Evolutionary conservation across 2,888 invertebrate genomes (phyloP).

Genomic region (Spatulosminthurus flaviceps): DNA sequence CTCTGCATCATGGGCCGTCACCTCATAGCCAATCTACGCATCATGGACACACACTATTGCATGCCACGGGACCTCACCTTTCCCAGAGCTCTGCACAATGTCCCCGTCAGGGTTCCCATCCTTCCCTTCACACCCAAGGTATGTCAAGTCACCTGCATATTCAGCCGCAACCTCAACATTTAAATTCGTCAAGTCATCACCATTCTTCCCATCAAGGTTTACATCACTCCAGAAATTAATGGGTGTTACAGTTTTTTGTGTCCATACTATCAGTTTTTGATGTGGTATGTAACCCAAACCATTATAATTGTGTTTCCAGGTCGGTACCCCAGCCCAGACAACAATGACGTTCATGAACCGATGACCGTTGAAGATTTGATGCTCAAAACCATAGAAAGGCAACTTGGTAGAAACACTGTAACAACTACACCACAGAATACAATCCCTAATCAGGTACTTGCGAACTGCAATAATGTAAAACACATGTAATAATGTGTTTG

Average conservation of each 20-base stretch:
- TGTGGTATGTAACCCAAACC: no score
- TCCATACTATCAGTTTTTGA: not conserved
- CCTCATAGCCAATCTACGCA: slow-evolving; percentile 35
- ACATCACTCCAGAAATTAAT: not conserved
- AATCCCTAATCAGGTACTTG: slow-evolving; percentile 26
- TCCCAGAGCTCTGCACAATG: slow-evolving; percentile 13
- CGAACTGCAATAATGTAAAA: no score
- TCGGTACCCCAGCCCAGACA: slow-evolving; percentile 62
- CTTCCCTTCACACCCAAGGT: slow-evolving; percentile 18
- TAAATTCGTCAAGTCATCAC: slow-evolving; percentile 46
- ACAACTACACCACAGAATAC: slow-evolving; percentile 45
- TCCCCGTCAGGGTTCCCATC: slow-evolving; percentile 16
- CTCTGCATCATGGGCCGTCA: slow-evolving; percentile 26
- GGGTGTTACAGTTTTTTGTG: not conserved
- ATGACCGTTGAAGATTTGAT: slow-evolving; percentile 84
- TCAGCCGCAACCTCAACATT: slow-evolving; percentile 46
- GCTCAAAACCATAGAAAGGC: slow-evolving; percentile 83
- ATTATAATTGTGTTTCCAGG: slow-evolving; percentile 35
- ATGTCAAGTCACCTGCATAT: slow-evolving; percentile 5
- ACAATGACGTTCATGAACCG: slow-evolving; percentile 66
- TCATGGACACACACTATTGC: slow-evolving; percentile 21
- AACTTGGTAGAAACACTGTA: slow-evolving; percentile 67
- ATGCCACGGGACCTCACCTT: slow-evolving; percentile 42
- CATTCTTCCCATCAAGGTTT: slow-evolving; percentile 40
- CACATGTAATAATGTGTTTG: no score